Base-by-base conservation (phyloP, 2,113 vertebrate species). In the Melanerpes aurifrons region DNA sequence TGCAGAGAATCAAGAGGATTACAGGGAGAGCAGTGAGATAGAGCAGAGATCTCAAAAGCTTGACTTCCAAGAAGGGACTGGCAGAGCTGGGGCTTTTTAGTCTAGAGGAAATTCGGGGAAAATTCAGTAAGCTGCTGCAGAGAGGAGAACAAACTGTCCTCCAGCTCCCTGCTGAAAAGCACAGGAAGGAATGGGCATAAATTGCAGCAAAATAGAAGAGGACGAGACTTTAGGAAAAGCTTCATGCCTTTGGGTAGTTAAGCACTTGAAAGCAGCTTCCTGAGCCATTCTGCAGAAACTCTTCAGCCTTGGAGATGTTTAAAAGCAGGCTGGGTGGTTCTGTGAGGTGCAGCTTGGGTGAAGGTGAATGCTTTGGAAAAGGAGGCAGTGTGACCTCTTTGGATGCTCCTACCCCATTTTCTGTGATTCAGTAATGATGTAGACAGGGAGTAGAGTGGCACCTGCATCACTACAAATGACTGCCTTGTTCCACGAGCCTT, bases 241-340 rank as follows among this genome's bases (percentile, higher is more conserved):
- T 96, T 96, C 76, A 25, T 86, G 10, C 62, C 84, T 81, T 37
- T 78, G 76, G 32, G 70, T 86, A 62, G 62, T 86, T 88, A 87
- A 90, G 67, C 70, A 66, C 76, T 94, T 78, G 66, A 86, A 68
- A 96, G 79, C 62, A 68, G 43, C 48, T 3, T 72, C 58, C 54
- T 81, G n/a, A 64, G 76, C 3, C 3, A 45, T 78, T 68, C 45
- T 83, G 32, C 56, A 81, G 73, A 61, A 90, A 26, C 80, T 83
- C 62, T 83, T 81, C 76, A 72, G 64, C 66, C 32, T 45, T 88
- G 89, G 90, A 93, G 88, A 75, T 73, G 54, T 78, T 61, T 84
- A 62, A 88, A 84, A 93, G 69, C 90, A 71, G 48, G 48, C 66
- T 24, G 37, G 22, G 15, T 64, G 45, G 32, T 25, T 57, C 31